These are phyloP conservation scores for Apamea epomidion DNA, from an alignment of 2,888 invertebrate species.

Conservation along the genomic window DNA sequence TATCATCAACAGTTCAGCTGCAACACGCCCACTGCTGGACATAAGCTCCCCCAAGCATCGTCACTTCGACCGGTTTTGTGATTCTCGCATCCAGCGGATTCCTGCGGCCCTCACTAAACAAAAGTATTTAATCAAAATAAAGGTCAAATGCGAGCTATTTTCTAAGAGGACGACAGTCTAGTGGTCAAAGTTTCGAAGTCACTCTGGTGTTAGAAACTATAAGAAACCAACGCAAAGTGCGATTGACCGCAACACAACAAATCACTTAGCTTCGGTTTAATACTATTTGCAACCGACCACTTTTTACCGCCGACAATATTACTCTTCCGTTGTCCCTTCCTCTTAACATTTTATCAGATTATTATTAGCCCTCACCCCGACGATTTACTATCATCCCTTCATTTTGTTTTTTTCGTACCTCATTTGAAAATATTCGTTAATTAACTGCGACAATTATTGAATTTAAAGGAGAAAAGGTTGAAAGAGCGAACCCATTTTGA, in stretches of 20 bases:
- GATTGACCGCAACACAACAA: conserved; percentile 87
- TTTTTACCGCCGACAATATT: conserved; percentile 70
- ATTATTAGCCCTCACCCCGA: conserved; percentile 65
- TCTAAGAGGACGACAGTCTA: conserved; percentile 39
- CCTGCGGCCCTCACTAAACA: not conserved
- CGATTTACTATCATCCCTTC: conserved; percentile 44
- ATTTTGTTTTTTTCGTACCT: conserved; percentile 41
- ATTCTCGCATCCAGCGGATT: not conserved
- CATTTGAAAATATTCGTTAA: conserved; percentile 39
- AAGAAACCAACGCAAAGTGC: conserved; percentile 80
- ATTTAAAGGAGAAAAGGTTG: conserved; percentile 30
- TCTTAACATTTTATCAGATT: conserved; percentile 67
- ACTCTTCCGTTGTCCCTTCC: conserved; percentile 61
- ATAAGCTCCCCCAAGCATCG: not conserved
- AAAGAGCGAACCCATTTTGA: conserved; percentile 36
- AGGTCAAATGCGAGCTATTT: conserved; percentile 32
- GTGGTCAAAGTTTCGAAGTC: conserved; percentile 75
- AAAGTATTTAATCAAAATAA: conserved; percentile 35
- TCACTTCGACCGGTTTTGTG: not conserved
- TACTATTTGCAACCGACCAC: conserved; percentile 74
- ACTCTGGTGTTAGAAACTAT: conserved; percentile 73
- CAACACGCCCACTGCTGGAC: not conserved
- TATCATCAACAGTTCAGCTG: not conserved
- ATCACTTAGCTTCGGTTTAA: conserved; percentile 84
- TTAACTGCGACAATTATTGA: conserved; percentile 52